These are phyloP conservation scores for Samia ricini DNA, from an alignment of 1,140 invertebrate species.

Conservation along the genomic window DNA sequence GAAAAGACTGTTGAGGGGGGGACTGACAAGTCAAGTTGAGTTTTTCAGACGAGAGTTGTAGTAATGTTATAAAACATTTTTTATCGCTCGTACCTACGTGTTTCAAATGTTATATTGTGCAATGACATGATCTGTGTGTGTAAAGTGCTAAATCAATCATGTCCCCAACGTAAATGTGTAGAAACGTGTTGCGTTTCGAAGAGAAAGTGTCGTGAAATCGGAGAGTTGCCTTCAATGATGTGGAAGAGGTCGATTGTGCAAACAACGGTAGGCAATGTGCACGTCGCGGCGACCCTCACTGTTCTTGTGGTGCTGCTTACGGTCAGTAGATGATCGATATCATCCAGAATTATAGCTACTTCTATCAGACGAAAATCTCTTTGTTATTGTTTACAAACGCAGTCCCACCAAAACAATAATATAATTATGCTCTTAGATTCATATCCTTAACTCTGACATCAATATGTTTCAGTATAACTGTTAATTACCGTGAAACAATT, in stretches of 20 bases:
- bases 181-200: slow-evolving; percentile 43
- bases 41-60: slow-evolving; percentile 13
- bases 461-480: too few relatives aligned
- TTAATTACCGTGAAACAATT: slow-evolving; percentile 31
- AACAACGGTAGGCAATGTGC: slow-evolving; percentile 45
- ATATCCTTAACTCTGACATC: too few relatives aligned
- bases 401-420: background rate
- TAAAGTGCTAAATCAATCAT: slow-evolving; percentile 30
- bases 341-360: background rate
- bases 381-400: background rate
- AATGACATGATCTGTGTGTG: slow-evolving; percentile 36
- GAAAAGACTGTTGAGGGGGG: too few relatives aligned
- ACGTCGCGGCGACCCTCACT: slow-evolving; percentile 34
- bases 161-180: slow-evolving; percentile 30
- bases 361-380: background rate
- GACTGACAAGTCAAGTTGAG: slow-evolving; percentile 1
- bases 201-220: slow-evolving; percentile 75
- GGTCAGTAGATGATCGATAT: slow-evolving; percentile 59
- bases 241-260: slow-evolving; percentile 75
- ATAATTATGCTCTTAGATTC: background rate
- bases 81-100: background rate
- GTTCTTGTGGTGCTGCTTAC: slow-evolving; percentile 34
- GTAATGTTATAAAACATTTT: slow-evolving; percentile 14
- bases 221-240: slow-evolving; percentile 72
- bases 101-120: slow-evolving; percentile 5